Evolutionary conservation across 2,888 invertebrate genomes (phyloP), one percentile per base, ranked within the genome.

Genomic region (Falcaria lacertinaria): DNA sequence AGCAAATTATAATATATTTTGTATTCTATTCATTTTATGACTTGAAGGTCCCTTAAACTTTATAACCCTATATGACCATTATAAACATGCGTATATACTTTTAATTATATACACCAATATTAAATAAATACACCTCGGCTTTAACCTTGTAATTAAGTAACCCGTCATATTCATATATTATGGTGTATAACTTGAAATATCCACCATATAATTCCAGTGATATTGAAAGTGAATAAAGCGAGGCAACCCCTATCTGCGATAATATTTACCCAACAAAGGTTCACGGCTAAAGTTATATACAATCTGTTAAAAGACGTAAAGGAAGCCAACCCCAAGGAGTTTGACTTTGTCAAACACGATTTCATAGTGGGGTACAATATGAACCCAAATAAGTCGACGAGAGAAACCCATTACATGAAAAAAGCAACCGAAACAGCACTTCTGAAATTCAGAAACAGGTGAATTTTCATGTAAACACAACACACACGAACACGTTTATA

Each of bases 261-360:
- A 14, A 90, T 96, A 47, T 96, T 96, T 73, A 93, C 94, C 0
- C 82, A 92, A 58, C 89, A 93, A 53, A 87, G 96, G 38, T 93
- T 94, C 55, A 94, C 95, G 0, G 94, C 96, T 0, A 94, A 95
- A 77, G 89, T 95, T 5, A 61, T 97, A 0, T 94, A 90, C 66
- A 93, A 94, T 48, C 68, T 95, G 2, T 59, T 96, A 3, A 89
- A 92, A 44, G 78, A 86, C 0, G 90, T 90, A 0, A 81, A 77
- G 7, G 58, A 85, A 15, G 32, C 45, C 0, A 80, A 91, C 47
- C 80, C 90, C 0, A 38, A 48, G 2, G 78, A 90, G 8, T 92
- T 91, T 50, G 79, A 80, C 0, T 91, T 93, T 54, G 62, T 95
- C 0, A 87, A 90, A 47, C 91, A 94, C 0, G 94, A 95, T 57